Evolutionary conservation across 2,113 vertebrate genomes (phyloP).

Genomic region (Lonchura striata): DNA sequence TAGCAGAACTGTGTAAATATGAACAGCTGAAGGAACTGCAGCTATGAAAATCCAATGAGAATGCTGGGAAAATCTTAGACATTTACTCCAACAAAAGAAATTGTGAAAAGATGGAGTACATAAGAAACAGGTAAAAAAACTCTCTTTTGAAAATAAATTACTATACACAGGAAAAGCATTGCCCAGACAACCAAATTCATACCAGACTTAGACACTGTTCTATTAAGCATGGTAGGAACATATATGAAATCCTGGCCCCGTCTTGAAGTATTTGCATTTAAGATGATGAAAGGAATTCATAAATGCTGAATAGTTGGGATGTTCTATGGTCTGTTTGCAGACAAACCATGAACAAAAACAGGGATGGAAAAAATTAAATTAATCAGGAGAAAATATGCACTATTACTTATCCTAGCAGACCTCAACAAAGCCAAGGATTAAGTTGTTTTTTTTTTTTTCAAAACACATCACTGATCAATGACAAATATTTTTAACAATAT

Average conservation of each 20-base stretch:
- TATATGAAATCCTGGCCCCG: not conserved
- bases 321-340: not conserved
- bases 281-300: conserved; percentile 1
- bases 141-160: not conserved
- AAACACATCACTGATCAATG: not conserved
- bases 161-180: not conserved
- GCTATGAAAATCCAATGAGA: not conserved
- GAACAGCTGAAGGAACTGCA: not conserved
- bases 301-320: not conserved
- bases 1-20: not conserved
- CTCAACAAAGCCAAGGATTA: not conserved
- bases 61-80: not conserved
- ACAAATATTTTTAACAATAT: not conserved
- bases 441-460: not conserved
- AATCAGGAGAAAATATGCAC: conserved; percentile 10
- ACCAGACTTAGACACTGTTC: not conserved
- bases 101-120: not conserved
- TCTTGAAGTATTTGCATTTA: not conserved
- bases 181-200: not conserved
- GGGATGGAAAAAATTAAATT: conserved; percentile 15
- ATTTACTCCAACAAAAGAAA: not conserved
- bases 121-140: not conserved
- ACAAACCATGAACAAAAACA: conserved; percentile 1
- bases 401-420: not conserved
- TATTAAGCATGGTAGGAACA: not conserved